Percentiles rank a stretch among this genome's conserved stretches.
Evolutionary conservation across 2,113 vertebrate species (phyloP).

Genomic region (Gymnorhina tibicen): DNA sequence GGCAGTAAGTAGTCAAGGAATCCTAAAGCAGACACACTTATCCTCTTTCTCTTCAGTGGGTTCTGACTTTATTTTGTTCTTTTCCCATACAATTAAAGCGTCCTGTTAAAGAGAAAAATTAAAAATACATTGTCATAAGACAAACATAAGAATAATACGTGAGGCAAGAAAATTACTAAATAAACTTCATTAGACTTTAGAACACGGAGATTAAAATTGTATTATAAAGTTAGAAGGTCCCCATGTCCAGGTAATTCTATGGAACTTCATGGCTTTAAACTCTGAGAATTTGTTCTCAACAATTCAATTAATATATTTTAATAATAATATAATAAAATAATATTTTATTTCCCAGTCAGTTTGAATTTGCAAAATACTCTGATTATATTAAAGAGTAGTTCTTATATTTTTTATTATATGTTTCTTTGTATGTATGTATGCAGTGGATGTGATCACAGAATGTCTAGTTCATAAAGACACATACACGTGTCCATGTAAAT

Average conservation of each 20-base stretch:
- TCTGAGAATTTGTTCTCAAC: not conserved
- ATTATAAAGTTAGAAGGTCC: not conserved
- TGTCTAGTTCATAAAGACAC: not conserved
- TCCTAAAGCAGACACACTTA: not conserved
- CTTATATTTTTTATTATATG: not conserved
- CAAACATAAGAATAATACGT: not conserved
- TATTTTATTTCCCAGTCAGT: not conserved
- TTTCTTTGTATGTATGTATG: not conserved
- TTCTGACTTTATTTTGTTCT: not conserved
- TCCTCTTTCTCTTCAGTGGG: not conserved
- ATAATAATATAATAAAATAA: too few relatives aligned
- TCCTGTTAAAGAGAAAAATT: not conserved
- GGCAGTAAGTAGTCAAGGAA: not conserved
- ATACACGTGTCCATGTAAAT: not conserved
- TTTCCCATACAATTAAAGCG: not conserved
- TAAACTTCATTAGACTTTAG: not conserved
- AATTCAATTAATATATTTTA: not conserved
- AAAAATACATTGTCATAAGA: not conserved
- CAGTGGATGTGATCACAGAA: not conserved
- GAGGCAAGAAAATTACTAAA: not conserved
- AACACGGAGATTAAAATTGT: not conserved
- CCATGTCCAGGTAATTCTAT: not conserved
- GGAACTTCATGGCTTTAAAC: not conserved
- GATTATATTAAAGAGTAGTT: not conserved
- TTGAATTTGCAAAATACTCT: not conserved